Base-by-base conservation (phyloP, 2,888 invertebrate species). In the Listrodromus nycthemerus region DNA sequence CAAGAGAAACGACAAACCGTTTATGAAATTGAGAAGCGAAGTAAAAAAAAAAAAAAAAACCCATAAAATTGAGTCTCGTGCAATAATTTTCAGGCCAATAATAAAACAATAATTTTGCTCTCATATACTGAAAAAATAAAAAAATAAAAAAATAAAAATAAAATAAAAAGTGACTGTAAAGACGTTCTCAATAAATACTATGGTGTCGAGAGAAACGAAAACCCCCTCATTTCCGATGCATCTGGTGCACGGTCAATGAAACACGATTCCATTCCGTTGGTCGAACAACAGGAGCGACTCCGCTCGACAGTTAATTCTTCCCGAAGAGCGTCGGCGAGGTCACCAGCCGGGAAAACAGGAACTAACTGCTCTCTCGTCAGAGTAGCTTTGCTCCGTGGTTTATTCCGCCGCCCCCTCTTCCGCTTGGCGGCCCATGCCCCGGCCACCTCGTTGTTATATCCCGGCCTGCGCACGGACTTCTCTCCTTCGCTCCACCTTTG, bases 321-420 rank as follows among this genome's bases (percentile, higher is more conserved):
- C 41, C 69, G 19, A 1, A 19, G 13, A 61, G 45, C 41, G 21
- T 45, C 2, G 27, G 65, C 41, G 55, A 71, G 83, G 80, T 80
- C 80, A 73, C 75, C 67, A 78, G 73, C 61, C 58, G 58, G 58
- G 82, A 82, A 80, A 82, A 63, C 70, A 75, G 73, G 83, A 79
- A 81, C 76, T 75, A 75, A 75, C 73, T 74, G 61, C 61, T 65
- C 61, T 65, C 73, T 48, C 65, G 63, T 45, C 58, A 16, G 75
- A 73, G 73, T 52, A 41, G 33, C 75, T 66, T 50, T 84, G 75
- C 76, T 76, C 83, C 63, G 84, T 82, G 81, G 83, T 85, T 82
- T 84, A 69, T 83, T 86, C 69, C 84, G 63, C 77, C 76, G 55
- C 58, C 71, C 84, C 69, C 48, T 81, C 63, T 48, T 33, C 21